Base-by-base conservation (phyloP, 2,888 invertebrate species). In the Trissonchulus latispiculum region DNA sequence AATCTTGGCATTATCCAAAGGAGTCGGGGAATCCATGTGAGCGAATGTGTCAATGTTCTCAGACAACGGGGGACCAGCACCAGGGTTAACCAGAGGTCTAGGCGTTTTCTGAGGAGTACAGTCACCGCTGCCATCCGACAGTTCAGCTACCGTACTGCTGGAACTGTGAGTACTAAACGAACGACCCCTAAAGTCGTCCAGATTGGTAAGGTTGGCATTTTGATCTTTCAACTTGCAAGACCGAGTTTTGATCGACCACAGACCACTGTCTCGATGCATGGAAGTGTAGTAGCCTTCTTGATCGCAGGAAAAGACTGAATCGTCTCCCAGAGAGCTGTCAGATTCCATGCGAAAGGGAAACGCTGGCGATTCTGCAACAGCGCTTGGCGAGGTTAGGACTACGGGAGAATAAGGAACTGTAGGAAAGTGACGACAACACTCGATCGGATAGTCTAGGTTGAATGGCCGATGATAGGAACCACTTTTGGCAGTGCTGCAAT, bases 281-380 rank as follows among this genome's bases (percentile, higher is more conserved):
- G 95, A 95, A 0, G 96, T 96, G 83, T 94, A 96, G 84, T 95
- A 96, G 3, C 96, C 96, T 85, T 96, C 96, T 0, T 94, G 94
- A 82, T 96, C 96, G 82, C 95, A 92, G 1, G 95, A 95, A 84
- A 93, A 95, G 74, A 93, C 91, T 0, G 93, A 93, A 78, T 91
- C 74, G 18, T 18, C 73, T 31, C 29, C 48, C 2, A 32, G 18
- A 32, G 72, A 72, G 32, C 8, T 29, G 15, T 71, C 70, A 15
- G 71, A 36, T 29, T 72, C 18, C n/a, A 8, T 8, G 8, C 23
- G 8, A 23, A 48, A 48, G 48, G 8, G 8, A 23, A 48, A 15
- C 48, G 23, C 8, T 15, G 8, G 8, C 8, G 48, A 23, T 48
- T 48, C 8, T 15, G 8, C 48, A 23, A 48, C 23, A 23, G 23